These are phyloP conservation scores for Mugil cephalus DNA, from an alignment of 2,113 vertebrate genomes.

Conservation along the genomic window DNA sequence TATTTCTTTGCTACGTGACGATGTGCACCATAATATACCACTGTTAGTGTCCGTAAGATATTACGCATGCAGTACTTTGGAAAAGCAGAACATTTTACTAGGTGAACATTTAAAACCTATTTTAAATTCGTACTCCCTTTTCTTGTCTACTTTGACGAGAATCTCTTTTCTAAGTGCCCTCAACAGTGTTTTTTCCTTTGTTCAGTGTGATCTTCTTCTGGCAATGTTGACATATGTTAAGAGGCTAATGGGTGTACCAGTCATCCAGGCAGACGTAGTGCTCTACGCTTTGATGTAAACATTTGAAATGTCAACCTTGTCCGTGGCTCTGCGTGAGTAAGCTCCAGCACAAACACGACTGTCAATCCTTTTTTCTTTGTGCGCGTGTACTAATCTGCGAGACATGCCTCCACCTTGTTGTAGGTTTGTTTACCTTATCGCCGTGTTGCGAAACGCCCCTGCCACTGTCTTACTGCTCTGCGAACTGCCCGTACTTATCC, in stretches of 20 bases:
- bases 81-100: not conserved
- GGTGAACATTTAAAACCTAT: slow-evolving; percentile 21
- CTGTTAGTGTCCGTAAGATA: slow-evolving; percentile 8
- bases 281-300: slow-evolving; percentile 67
- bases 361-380: slow-evolving; percentile 52
- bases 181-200: slow-evolving; percentile 37
- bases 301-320: slow-evolving; percentile 65
- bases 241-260: slow-evolving; percentile 69
- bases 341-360: slow-evolving; percentile 58
- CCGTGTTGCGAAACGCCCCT: slow-evolving; percentile 29
- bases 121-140: slow-evolving; percentile 40
- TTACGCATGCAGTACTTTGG: not conserved
- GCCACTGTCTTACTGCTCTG: slow-evolving; percentile 30
- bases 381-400: slow-evolving; percentile 53
- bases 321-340: slow-evolving; percentile 40
- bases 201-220: slow-evolving; percentile 36
- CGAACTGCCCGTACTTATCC: slow-evolving; percentile 54
- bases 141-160: slow-evolving; percentile 43
- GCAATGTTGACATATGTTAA: slow-evolving; percentile 66
- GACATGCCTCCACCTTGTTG: slow-evolving; percentile 51
- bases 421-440: slow-evolving; percentile 65
- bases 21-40: not conserved
- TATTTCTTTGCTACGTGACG: not conserved
- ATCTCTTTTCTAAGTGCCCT: slow-evolving; percentile 35
- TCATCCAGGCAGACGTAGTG: slow-evolving; percentile 38